Conservation (phyloP, 1,140 invertebrate species). For the Nomia melanderi region DNA sequence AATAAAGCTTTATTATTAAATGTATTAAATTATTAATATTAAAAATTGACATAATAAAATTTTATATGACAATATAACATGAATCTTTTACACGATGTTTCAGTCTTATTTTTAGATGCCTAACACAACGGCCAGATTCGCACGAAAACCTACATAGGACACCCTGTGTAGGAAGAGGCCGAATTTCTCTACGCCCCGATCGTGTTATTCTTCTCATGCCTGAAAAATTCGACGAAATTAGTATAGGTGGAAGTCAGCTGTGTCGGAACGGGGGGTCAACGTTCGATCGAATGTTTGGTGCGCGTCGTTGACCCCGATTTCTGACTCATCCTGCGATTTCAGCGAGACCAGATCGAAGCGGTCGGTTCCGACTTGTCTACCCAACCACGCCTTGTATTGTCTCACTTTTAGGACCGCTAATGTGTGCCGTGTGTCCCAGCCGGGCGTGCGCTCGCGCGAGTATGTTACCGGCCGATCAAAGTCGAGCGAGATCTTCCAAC, state of each 20-base stretch:
- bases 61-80: no score
- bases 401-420: constrained; percentile 44
- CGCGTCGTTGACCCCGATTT: constrained; percentile 50
- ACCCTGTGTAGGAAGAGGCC: no score
- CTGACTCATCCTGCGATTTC: constrained; percentile 55
- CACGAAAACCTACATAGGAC: no score
- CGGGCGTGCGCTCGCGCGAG: background rate
- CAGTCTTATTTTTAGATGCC: no score
- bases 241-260: background rate
- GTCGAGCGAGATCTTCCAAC: constrained; percentile 33
- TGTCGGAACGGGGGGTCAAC: constrained; percentile 29
- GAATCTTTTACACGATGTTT: no score
- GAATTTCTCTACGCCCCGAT: no score
- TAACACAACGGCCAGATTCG: no score
- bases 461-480: constrained; percentile 46
- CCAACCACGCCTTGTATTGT: constrained; percentile 54
- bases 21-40: no score
- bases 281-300: constrained; percentile 48
- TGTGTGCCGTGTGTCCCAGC: constrained; percentile 21
- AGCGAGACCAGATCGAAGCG: constrained; percentile 43
- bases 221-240: constrained; percentile 4
- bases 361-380: constrained; percentile 26
- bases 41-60: no score
- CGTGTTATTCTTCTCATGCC: no score
- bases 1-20: no score